These are phyloP conservation scores for Chrysolina haemoptera DNA, from an alignment of 2,888 invertebrate species.

Conservation along the genomic window DNA sequence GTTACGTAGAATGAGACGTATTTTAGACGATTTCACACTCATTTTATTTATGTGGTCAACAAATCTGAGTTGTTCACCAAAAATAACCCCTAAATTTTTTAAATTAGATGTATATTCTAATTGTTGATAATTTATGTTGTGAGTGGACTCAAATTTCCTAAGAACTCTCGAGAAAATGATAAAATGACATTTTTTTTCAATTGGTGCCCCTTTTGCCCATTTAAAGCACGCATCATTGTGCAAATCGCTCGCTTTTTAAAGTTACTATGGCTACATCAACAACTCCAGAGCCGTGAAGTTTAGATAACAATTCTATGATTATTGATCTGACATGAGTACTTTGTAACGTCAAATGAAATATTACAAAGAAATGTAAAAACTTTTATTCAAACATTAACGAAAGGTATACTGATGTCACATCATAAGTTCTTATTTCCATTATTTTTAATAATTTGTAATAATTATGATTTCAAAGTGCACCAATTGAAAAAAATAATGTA, in stretches of 20 bases:
- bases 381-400: no score
- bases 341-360: no score
- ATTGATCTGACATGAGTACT: no score
- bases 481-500: background rate
- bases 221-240: background rate
- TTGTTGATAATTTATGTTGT: slow-evolving; percentile 10
- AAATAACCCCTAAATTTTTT: slow-evolving; percentile 10
- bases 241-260: no score
- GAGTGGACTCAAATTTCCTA: background rate
- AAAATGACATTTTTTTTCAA: background rate
- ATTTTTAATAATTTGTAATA: background rate
- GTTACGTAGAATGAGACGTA: background rate
- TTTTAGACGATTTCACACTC: background rate
- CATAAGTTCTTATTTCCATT: no score
- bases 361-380: no score
- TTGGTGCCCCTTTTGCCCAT: background rate
- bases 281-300: no score
- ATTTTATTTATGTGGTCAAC: background rate
- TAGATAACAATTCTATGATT: no score
- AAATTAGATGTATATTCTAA: background rate
- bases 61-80: background rate
- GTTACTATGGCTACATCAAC: no score
- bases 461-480: background rate
- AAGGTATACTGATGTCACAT: no score
- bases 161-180: background rate